Evolutionary conservation across 2,888 invertebrate genomes (phyloP).

Genomic region (Venusia cambrica): DNA sequence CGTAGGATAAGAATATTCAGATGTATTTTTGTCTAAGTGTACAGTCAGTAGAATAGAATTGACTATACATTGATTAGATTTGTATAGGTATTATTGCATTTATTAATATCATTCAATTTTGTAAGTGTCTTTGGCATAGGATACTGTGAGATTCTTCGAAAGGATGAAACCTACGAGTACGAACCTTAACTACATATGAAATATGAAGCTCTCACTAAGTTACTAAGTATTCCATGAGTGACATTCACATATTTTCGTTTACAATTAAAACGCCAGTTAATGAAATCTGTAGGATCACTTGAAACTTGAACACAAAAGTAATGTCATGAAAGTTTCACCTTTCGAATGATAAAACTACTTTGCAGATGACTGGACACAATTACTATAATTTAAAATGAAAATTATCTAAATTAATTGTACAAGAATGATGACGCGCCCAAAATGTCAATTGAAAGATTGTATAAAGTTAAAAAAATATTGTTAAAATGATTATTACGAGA

Average conservation of each 20-base stretch:
- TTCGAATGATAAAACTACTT: constrained; percentile 38
- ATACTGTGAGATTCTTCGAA: constrained; percentile 21
- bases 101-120: constrained; percentile 5
- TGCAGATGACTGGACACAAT: constrained; percentile 42
- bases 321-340: constrained; percentile 26
- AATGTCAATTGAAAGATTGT: constrained; percentile 77
- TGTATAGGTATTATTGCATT: constrained; percentile 4
- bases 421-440: constrained; percentile 74
- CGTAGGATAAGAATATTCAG: constrained; percentile 58
- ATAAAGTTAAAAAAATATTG: constrained; percentile 54
- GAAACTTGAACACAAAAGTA: too few species aligned
- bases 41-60: constrained; percentile 39
- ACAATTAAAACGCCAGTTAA: too few species aligned
- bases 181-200: too few species aligned
- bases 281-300: too few species aligned
- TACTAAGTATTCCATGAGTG: too few species aligned
- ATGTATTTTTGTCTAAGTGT: constrained; percentile 48
- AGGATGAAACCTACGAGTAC: constrained; percentile 22
- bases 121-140: constrained; percentile 8
- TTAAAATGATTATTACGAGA: constrained; percentile 34
- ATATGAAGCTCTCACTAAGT: too few species aligned
- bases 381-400: constrained; percentile 20
- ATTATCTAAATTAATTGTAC: constrained; percentile 59
- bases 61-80: constrained; percentile 15
- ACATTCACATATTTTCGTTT: too few species aligned